Conservation (phyloP, 2,888 invertebrate genomes). For the Archips crataeganus region DNA sequence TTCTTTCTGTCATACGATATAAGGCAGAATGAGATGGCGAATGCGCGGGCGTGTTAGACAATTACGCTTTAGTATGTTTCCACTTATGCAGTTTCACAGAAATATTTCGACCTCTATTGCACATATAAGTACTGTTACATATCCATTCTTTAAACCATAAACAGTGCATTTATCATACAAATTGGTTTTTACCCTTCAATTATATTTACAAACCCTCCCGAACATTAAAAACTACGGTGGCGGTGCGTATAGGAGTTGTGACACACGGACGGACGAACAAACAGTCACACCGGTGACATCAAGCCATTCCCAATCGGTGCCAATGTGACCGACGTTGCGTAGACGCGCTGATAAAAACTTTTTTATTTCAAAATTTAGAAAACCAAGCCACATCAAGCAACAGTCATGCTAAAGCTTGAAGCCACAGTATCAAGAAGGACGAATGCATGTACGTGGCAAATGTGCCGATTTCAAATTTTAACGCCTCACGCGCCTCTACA, state of each 20-base stretch:
- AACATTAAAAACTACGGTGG: constrained; percentile 18
- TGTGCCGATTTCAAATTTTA: neutral
- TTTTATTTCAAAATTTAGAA: constrained; percentile 17
- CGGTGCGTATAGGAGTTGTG: constrained; percentile 15
- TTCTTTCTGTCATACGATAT: too few relatives aligned
- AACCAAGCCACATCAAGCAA: constrained; percentile 39
- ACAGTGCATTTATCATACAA: neutral
- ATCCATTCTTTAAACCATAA: neutral
- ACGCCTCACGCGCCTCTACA: too few relatives aligned
- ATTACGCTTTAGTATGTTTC: too few relatives aligned
- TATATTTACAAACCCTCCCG: neutral
- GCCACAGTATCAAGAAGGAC: constrained; percentile 7
- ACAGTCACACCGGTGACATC: constrained; percentile 69
- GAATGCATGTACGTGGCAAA: constrained; percentile 5
- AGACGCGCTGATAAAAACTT: constrained; percentile 72
- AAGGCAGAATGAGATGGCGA: too few relatives aligned
- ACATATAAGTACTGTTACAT: neutral
- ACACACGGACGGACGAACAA: constrained; percentile 10
- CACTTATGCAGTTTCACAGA: too few relatives aligned
- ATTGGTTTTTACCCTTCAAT: neutral
- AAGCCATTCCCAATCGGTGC: constrained; percentile 77
- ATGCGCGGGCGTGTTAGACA: too few relatives aligned
- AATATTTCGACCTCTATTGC: neutral
- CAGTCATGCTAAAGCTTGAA: constrained; percentile 39
- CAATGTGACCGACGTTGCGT: constrained; percentile 80